Evolutionary conservation across 2,888 invertebrate genomes (phyloP), one percentile per base, ranked within the genome.

Genomic region (Melanotus villosus): DNA sequence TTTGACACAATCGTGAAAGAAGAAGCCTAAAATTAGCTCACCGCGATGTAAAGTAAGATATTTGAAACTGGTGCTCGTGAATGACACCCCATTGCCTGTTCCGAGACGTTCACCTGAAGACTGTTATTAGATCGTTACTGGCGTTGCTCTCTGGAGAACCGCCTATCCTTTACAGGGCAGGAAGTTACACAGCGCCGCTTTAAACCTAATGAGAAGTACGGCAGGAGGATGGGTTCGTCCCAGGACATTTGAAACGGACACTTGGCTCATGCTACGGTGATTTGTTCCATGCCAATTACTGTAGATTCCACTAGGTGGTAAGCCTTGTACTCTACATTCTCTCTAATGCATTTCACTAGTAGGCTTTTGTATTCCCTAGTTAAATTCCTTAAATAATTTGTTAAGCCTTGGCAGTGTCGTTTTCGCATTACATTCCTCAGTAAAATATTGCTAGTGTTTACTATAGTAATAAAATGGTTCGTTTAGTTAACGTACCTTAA

Each of bases 91-190:
- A 52, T 52, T 32, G 52, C 52, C 19, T 52, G 52, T 52, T 52
- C 30, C 52, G 52, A 52, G 32, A 65, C 50, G 63, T 70, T 73
- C 65, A 70, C 73, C 68, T 72, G 68, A 68, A 70, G 64, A 62
- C 68, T 68, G 68, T 72, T 74, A 72, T 72, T 74, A 74, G 68
- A 57, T 70, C 72, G 69, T 70, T 70, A 72, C 70, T 56, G 52
- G 60, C 60, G 43, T 36, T 65, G 54, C 47, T 47, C 70, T 64
- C 59, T n/a, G 18, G 68, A 68, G 68, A 64, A 47, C 43, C 57
- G 47, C 50, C 58, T 64, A 68, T 58, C 68, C 63, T 52, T 68
- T 64, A 58, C 58, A 64, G 23, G 45, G 58, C 59, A 68, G 68
- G 59, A 68, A 68, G 68, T 59, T 59, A 59, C 59, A 65, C 64